A percentile compares a stretch with the other conserved stretches of the same genome.
phyloP scores from a whole-genome alignment of 2,113 vertebrate genomes.

The Scolopax mira region DNA sequence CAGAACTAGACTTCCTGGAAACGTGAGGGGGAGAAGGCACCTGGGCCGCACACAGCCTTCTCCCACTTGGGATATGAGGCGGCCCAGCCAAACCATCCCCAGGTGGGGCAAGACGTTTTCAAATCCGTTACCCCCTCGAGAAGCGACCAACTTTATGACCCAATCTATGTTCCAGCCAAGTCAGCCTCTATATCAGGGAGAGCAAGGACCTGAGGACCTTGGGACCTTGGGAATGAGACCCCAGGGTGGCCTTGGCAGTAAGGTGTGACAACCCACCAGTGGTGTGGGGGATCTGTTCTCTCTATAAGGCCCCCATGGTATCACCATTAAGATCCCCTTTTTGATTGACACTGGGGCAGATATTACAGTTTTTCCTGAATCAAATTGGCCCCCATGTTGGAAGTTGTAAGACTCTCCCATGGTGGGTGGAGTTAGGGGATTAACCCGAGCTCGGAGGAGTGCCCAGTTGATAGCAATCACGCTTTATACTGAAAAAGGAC shows the following conservation, averaged over 20 bases:
- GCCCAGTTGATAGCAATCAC: no score
- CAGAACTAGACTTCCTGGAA: not conserved
- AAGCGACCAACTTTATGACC: not conserved
- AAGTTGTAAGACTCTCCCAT: no score
- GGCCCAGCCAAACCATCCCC: not conserved
- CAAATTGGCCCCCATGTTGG: no score
- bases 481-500: no score
- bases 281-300: not conserved
- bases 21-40: not conserved
- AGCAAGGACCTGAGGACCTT: no score
- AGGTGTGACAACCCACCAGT: not conserved
- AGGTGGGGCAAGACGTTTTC: fast-evolving
- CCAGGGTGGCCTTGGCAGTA: not conserved
- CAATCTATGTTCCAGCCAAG: not conserved
- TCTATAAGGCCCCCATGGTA: not conserved
- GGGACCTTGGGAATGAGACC: not conserved
- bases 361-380: no score
- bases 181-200: fast-evolving
- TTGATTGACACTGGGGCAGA: not conserved
- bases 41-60: not conserved
- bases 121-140: not conserved
- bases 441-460: no score
- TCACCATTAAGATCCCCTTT: not conserved
- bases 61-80: not conserved
- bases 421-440: no score